These are phyloP conservation scores for Cacatua alba DNA, from an alignment of 2,113 vertebrate species.

Conservation along the genomic window DNA sequence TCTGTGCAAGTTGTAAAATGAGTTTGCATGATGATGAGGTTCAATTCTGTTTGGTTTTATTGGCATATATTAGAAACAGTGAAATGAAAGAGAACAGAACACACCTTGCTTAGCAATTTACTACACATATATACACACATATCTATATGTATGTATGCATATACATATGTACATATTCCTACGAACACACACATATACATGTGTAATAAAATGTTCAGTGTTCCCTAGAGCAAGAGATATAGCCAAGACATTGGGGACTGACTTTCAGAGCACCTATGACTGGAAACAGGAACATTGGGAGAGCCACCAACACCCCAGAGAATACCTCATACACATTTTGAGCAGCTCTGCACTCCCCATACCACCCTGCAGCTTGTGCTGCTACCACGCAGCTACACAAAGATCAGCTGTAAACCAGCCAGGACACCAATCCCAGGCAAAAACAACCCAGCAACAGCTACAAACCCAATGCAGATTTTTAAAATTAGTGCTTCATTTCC, in stretches of 20 bases:
- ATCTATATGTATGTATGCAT: background rate
- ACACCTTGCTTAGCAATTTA: background rate
- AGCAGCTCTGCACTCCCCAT: background rate
- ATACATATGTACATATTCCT: background rate
- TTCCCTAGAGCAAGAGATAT: background rate
- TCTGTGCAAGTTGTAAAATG: background rate
- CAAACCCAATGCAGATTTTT: background rate
- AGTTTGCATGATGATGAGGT: background rate
- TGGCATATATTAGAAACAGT: background rate
- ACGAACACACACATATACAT: background rate
- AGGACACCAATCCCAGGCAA: background rate
- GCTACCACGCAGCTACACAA: background rate
- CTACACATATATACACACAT: accelerated
- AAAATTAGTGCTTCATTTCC: conserved; percentile 18
- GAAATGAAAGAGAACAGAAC: background rate
- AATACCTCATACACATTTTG: background rate
- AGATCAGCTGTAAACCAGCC: background rate
- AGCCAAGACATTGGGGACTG: background rate
- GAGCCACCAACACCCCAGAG: background rate
- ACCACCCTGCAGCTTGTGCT: background rate
- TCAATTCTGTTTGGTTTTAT: background rate
- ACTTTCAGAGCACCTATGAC: background rate
- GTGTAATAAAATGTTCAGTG: too few relatives aligned
- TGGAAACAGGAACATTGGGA: background rate
- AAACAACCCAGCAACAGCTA: conserved; percentile 9